A percentile compares a stretch with the other conserved stretches of the same genome.
phyloP scores from a whole-genome alignment of 2,113 vertebrate species.

The Rhea americana region DNA sequence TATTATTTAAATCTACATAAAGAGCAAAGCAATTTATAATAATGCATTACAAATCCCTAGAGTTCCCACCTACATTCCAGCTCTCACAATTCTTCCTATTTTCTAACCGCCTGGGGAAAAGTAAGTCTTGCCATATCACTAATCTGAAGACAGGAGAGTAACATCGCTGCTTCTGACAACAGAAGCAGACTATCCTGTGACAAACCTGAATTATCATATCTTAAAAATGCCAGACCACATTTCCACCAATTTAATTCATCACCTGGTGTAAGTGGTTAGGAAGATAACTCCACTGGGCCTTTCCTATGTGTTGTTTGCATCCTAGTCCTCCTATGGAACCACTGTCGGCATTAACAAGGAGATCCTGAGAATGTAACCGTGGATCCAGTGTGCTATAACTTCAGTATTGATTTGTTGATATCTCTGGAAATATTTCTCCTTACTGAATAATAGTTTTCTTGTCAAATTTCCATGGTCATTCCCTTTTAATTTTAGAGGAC shows the following conservation, averaged over 20 bases:
- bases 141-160: constrained; percentile 1
- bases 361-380: not conserved
- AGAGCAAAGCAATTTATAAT: constrained; percentile 45
- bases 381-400: not conserved
- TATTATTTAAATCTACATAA: constrained; percentile 57
- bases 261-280: not conserved
- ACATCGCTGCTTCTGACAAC: constrained; percentile 13
- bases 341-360: not conserved
- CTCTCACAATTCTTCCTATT: constrained; percentile 1
- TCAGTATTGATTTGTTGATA: not conserved
- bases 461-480: not conserved
- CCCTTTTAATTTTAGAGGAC: not conserved
- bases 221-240: not conserved
- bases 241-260: not conserved
- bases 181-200: not conserved
- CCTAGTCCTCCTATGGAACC: not conserved
- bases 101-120: constrained; percentile 25
- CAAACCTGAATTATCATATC: not conserved
- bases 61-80: constrained; percentile 3
- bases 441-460: not conserved
- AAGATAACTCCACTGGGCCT: not conserved
- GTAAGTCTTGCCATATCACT: not conserved
- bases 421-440: not conserved
- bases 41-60: constrained; percentile 41
- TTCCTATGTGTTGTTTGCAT: not conserved